phyloP scores from a whole-genome alignment of 2,113 vertebrate species.

The Psophia crepitans region DNA sequence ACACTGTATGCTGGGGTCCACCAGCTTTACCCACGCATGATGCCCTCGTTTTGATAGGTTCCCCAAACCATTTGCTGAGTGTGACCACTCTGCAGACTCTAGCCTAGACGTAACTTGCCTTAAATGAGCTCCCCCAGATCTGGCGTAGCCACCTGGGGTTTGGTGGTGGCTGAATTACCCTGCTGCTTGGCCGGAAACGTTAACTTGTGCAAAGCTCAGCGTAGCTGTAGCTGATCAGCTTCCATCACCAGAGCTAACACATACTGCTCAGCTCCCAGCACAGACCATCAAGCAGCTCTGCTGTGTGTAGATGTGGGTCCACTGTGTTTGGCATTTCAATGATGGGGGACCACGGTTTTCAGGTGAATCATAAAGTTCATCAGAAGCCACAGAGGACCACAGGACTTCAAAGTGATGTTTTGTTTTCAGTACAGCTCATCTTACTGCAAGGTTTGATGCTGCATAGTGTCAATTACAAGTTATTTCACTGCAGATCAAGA shows the following conservation, averaged over 20 bases:
- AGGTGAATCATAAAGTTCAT: background rate
- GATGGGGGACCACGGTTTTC: fast-evolving
- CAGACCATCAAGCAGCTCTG: background rate
- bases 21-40: background rate
- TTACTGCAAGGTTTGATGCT: background rate
- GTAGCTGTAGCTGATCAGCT: background rate
- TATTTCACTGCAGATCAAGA: background rate
- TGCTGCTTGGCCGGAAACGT: background rate
- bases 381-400: background rate
- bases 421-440: background rate
- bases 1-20: background rate
- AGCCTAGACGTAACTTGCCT: background rate
- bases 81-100: background rate
- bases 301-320: background rate
- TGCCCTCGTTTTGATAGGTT: background rate
- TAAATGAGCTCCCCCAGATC: background rate
- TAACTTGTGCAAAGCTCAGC: background rate
- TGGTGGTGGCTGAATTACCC: background rate
- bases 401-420: background rate
- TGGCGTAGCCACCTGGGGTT: background rate
- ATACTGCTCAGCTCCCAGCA: background rate
- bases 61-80: background rate
- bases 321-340: background rate
- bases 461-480: background rate
- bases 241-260: background rate